These are phyloP conservation scores for Brienomyrus longianalis DNA, from an alignment of 2,113 vertebrate species.

Conservation along the genomic window DNA sequence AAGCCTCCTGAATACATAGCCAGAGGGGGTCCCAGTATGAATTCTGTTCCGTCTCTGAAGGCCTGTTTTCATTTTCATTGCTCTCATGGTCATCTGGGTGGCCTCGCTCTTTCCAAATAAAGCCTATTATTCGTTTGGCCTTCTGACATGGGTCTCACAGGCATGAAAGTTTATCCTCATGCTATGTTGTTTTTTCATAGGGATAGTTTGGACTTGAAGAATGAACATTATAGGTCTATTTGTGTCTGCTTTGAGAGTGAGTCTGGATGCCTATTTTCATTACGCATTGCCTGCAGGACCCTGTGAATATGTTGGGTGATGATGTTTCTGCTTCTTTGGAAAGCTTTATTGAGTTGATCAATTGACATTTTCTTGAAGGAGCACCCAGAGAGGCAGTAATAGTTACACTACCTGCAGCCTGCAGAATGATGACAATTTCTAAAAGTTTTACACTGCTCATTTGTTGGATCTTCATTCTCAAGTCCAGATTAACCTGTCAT, in stretches of 20 bases:
- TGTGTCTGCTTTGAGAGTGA: slow-evolving; percentile 18
- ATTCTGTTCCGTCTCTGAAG: not conserved
- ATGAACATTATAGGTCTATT: slow-evolving; percentile 31
- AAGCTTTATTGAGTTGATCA: not conserved
- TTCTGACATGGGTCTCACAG: slow-evolving; percentile 37
- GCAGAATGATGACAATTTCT: not conserved
- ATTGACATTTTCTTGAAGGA: not conserved
- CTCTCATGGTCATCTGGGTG: slow-evolving; percentile 26
- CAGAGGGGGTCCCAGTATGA: not conserved
- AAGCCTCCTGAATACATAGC: not conserved
- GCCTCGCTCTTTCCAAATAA: slow-evolving; percentile 53
- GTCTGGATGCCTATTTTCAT: slow-evolving; percentile 16
- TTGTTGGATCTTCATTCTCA: not conserved
- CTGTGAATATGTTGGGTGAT: not conserved
- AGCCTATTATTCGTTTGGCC: slow-evolving; percentile 53
- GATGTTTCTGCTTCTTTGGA: not conserved
- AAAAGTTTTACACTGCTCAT: not conserved
- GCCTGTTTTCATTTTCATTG: not conserved
- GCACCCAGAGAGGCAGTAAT: not conserved
- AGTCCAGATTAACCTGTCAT: not conserved
- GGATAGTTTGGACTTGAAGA: slow-evolving; percentile 17
- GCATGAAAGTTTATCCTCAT: slow-evolving; percentile 39
- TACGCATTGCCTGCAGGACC: not conserved
- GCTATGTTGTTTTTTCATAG: slow-evolving; percentile 39
- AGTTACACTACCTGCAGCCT: not conserved